These are phyloP conservation scores for Drosophila sulfurigaster DNA, from an alignment of 1,140 invertebrate species.

Conservation along the genomic window DNA sequence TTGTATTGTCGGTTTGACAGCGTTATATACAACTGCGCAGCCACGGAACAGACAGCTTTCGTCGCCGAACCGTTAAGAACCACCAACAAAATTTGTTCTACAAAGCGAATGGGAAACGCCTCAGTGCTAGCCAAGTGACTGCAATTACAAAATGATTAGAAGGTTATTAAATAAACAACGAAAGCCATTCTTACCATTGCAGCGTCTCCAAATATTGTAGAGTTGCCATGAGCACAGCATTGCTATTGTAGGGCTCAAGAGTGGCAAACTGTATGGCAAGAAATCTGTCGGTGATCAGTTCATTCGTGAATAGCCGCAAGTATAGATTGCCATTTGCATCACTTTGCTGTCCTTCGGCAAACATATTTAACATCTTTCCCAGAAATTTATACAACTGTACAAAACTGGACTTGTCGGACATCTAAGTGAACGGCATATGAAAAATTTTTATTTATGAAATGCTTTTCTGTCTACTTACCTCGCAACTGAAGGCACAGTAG, in stretches of 20 bases:
- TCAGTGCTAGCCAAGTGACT: constrained; percentile 57
- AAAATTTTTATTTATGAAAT: background rate
- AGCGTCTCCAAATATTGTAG: constrained; percentile 52
- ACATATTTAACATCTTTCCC: constrained; percentile 33
- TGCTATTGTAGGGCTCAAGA: constrained; percentile 24
- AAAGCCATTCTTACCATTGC: constrained; percentile 36
- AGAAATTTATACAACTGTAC: constrained; percentile 49
- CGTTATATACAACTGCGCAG: constrained; percentile 55
- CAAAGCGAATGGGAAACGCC: constrained; percentile 48
- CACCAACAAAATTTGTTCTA: constrained; percentile 49
- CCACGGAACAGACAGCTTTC: constrained; percentile 7
- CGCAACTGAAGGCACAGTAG: constrained; percentile 30
- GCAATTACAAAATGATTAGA: background rate
- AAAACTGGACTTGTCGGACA: constrained; percentile 11
- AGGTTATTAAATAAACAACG: no score
- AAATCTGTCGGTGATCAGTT: constrained; percentile 47
- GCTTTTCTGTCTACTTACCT: constrained; percentile 18
- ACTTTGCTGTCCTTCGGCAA: constrained; percentile 13
- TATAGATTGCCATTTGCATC: constrained; percentile 27
- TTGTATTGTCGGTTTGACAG: constrained; percentile 48
- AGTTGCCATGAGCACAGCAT: constrained; percentile 33
- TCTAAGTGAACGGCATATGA: constrained; percentile 24
- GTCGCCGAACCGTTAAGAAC: constrained; percentile 28
- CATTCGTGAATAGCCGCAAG: constrained; percentile 51
- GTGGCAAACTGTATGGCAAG: constrained; percentile 51